Evolutionary conservation across 2,888 invertebrate species (phyloP), one percentile per base, ranked within the genome.

Genomic region (Drosophila ezoana): DNA sequence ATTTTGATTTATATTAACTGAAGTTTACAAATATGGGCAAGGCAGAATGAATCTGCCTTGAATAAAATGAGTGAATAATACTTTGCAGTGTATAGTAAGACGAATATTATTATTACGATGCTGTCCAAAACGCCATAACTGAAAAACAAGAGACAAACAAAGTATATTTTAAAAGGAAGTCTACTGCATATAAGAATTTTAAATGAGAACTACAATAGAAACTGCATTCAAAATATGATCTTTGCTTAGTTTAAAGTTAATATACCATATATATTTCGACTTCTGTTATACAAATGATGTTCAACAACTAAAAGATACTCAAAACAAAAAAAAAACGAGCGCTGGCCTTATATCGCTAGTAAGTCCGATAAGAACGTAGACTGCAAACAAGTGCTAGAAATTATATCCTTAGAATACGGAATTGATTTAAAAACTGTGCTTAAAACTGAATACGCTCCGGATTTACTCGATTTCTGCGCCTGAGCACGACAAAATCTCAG

Each of bases 41-140:
- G 35, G 20, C 51, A 58, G 28, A 37, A 3, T 41, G 68, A 67
- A 59, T 28, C 8, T 51, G 67, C 33, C 37, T 47, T 44, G 13
- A 75, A 75, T 77, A 72, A 77, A 82, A 52, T 63, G 80, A 72
- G 63, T 60, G 62, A 84, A 65, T 71, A 84, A 65, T 71, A 37
- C 58, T 57, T 57, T 61, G 45, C 53, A 41, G 47, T 47, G 33
- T 43, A 53, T 20, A 44, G 45, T 53, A 65, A 47, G 67, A 56
- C 40, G 51, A 51, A 76, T 73, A 66, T 72, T 61, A 59, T 65
- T 86, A 28, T 28, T 73, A 47, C 49, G 48, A 77, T 68, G 68
- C 74, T 83, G 87, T 87, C 84, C 84, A 80, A 74, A 79, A 74
- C 60, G 83, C 81, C 83, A 81, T 85, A 85, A 71, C 49, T 71